phyloP scores from a whole-genome alignment of 2,888 invertebrate genomes.

The Boloria euphrosyne region DNA sequence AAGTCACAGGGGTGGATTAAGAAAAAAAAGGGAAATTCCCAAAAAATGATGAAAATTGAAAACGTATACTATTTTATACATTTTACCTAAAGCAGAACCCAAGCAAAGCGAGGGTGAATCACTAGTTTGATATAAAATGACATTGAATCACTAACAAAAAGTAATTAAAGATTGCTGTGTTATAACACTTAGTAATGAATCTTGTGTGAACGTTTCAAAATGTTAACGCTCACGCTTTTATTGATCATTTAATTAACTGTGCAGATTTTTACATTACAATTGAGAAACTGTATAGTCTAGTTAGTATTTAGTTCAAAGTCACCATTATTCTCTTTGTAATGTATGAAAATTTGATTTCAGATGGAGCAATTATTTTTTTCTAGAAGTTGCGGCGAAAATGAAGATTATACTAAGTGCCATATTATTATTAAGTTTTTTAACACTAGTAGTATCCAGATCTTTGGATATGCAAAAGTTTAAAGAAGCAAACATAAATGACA shows the following conservation, averaged over 20 bases:
- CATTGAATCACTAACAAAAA: conserved; percentile 1
- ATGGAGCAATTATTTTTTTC: conserved; percentile 64
- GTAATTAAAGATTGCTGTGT: background rate
- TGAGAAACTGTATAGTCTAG: conserved; percentile 37
- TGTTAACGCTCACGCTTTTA: background rate
- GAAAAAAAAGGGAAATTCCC: too few species aligned
- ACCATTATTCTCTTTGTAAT: conserved; percentile 14
- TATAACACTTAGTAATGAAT: background rate
- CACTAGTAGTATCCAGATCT: conserved; percentile 51
- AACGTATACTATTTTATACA: too few species aligned
- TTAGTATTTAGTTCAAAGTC: conserved; percentile 37
- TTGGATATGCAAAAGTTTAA: conserved; percentile 50
- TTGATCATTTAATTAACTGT: background rate
- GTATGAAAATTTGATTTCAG: conserved; percentile 58
- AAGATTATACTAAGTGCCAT: conserved; percentile 58
- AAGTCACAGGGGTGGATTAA: too few species aligned
- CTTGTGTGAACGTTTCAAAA: too few species aligned
- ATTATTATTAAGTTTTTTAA: conserved; percentile 52
- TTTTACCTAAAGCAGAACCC: too few species aligned
- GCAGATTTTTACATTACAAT: conserved; percentile 22
- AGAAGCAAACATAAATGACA: conserved; percentile 49
- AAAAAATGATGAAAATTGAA: too few species aligned
- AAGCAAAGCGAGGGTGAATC: too few species aligned
- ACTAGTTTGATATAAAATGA: too few species aligned
- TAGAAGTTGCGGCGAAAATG: conserved; percentile 68